Evolutionary conservation across 2,113 vertebrate genomes (phyloP), one percentile per base, ranked within the genome.

Genomic region (Neolamprologus kungweensis): DNA sequence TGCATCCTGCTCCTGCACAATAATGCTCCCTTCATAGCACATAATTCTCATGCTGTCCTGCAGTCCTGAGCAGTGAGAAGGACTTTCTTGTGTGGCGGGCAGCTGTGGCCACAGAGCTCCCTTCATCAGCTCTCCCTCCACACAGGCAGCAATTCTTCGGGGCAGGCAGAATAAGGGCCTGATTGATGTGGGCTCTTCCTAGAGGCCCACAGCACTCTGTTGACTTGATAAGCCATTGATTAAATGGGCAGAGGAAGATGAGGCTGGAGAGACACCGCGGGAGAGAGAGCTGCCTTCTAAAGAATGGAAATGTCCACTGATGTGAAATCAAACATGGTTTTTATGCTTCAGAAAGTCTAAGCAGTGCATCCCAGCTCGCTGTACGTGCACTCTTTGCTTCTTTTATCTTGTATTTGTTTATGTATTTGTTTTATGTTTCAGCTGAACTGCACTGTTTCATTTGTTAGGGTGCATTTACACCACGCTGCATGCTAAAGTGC

Each of bases 151-250:
- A 75, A 91, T 87, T 92, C 88, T 93, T 88, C 87, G 87, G 42
- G 85, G 87, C 85, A 80, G 82, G 83, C 84, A 90, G 95, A 95
- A 95, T 90, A 92, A 93, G 92, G 89, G 75, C 90, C 93, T 96
- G 95, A 96, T 95, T 96, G 94, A 93, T 94, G 90, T 9, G 37
- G 82, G 81, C 92, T 93, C 93, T 91, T 91, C 73, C 84, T 90
- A 68, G 68, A 81, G 90, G 86, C 92, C 85, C 82, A 57, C 82
- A 65, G 88, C 88, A n/a, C 87, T 89, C 78, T 79, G 92, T 86
- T 86, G 85, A 93, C 93, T 92, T 94, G 87, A 94, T 94, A 90
- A 93, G 91, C 84, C 88, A 82, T 93, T 95, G 95, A 96, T 95
- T 89, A 94, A 95, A 92, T 4, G 50, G n/a, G 79, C 81, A 63